These are phyloP conservation scores for Hyperopisus bebe DNA, from an alignment of 2,113 vertebrate genomes.

Conservation along the genomic window DNA sequence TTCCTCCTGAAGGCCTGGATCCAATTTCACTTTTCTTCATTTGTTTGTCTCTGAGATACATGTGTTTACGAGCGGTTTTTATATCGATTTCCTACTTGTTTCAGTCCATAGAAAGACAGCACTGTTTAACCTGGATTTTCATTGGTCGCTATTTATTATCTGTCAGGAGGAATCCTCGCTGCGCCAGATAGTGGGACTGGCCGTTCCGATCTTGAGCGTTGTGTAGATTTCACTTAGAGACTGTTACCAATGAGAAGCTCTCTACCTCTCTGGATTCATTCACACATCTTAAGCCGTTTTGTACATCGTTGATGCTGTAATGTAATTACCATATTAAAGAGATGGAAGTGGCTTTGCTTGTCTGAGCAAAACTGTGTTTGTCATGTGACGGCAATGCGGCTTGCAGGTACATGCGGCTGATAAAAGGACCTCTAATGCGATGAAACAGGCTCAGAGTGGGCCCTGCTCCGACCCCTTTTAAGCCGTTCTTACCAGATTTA, in stretches of 20 bases:
- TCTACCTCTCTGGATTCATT: slow-evolving; percentile 89
- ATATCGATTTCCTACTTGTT: slow-evolving; percentile 69
- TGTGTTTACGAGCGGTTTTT: slow-evolving; percentile 50
- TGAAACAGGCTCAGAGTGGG: background rate
- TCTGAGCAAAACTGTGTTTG: slow-evolving; percentile 27
- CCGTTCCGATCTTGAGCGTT: slow-evolving; percentile 29
- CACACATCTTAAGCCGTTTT: slow-evolving; percentile 72
- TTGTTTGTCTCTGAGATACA: slow-evolving; percentile 50
- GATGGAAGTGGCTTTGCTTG: slow-evolving; percentile 62
- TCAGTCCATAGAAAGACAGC: slow-evolving; percentile 55
- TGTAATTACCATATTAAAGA: slow-evolving; percentile 89
- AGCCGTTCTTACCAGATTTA: background rate
- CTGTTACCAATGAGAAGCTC: slow-evolving; percentile 76
- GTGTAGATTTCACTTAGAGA: slow-evolving; percentile 56
- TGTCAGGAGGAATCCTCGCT: slow-evolving; percentile 63
- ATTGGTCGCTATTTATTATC: slow-evolving; percentile 88
- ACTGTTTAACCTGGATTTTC: slow-evolving; percentile 77
- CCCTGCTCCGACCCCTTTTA: background rate
- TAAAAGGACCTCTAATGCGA: slow-evolving; percentile 10
- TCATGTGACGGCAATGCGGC: slow-evolving; percentile 11
- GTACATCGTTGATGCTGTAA: slow-evolving; percentile 78
- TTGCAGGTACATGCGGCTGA: slow-evolving; percentile 1
- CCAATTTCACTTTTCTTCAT: background rate
- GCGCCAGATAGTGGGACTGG: slow-evolving; percentile 28
- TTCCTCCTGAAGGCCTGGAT: background rate